Evolutionary conservation across 1,140 invertebrate genomes (phyloP), one percentile per base, ranked within the genome.

Genomic region (Drosophila lacertosa): DNA sequence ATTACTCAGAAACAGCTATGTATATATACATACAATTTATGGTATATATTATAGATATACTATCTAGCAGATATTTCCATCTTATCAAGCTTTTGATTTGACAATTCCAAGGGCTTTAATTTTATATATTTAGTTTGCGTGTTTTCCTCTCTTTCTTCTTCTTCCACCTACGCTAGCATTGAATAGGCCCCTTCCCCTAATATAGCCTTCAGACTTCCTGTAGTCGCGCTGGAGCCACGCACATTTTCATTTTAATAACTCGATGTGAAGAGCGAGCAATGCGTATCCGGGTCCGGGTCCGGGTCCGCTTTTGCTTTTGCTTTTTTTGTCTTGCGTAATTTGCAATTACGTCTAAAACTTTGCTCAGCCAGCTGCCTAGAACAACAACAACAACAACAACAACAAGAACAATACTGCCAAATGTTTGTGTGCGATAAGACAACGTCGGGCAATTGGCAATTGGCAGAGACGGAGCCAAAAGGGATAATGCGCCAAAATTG

Each of bases 171-270:
- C 5, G 9, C 26, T 7, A 9, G 26, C 26, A 9, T 29, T 7
- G 26, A 29, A 9, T 7, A 4, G 6, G 11, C 50, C 47, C 18
- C 35, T 2, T 1, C 22, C n/a, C 13, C 13, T 35, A 3, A 10
- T 5, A 51, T 10, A 33, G 29, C 18, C 16, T 4, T 22, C 6
- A 7, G 10, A 48, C 40, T 40, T 39, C 24, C 20, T 20, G 16
- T 29, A 69, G 66, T 54, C 66, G 7, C 6, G 37, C 24, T 47
- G 66, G 66, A 69, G 66, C 67, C 67, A 70, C 51, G 67, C 73
- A 66, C 63, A 79, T 83, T 79, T 74, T 58, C 68, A 86, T 74
- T 84, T 66, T 74, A 68, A 77, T 81, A 86, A 62, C 82, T 67
- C 55, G 60, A 44, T 60, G 55, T 16, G 20, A 40, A 42, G 59